Evolutionary conservation across 2,113 vertebrate genomes (phyloP), one percentile per base, ranked within the genome.

Genomic region (Leptobrachium leishanense): DNA sequence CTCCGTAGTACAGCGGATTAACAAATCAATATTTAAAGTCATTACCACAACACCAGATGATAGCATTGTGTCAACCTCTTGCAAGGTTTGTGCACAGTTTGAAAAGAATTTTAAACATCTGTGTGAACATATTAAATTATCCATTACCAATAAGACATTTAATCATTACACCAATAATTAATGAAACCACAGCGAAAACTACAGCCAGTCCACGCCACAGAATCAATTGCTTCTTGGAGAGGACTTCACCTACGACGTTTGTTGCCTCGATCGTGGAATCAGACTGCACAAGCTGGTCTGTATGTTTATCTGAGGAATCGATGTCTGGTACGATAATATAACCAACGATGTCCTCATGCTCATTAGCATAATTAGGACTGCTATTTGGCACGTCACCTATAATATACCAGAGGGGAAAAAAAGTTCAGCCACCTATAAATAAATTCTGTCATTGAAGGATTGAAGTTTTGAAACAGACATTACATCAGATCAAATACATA

Each of bases 181-280:
- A 64, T 3, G 72, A 42, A 13, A 64, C n/a, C 53, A 68, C 10
- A 8, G 68, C 74, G 15, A 44, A 15, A 54, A 53, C 55, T 10
- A 81, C 5, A 5, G 55, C 54, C 1, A 76, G 31, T 5, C 82
- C 77, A 2, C 77, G 73, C 7, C 77, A 15, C 3, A 83, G 2
- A n/a, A 81, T 59, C 2, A 83, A 68, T 12, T 83, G 77, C 54
- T 77, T 83, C 8, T 41, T n/a, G 6, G 82, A 73, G 8, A 83
- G 59, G 3, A 64, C 13, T 12, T 68, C 50, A 3, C n/a, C 41
- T 13, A 55, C 82, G 39, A 62, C 41, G n/a, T 43, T 68, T 2
- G 53, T 74, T 20, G n/a, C 2, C 5, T 75, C 43, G 20, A 9
- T 12, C 2, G 41, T 1, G 40, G 42, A 44, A n/a, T 76, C 67